Base-by-base conservation (phyloP, 2,888 invertebrate genomes). In the Epirrita christyi region DNA sequence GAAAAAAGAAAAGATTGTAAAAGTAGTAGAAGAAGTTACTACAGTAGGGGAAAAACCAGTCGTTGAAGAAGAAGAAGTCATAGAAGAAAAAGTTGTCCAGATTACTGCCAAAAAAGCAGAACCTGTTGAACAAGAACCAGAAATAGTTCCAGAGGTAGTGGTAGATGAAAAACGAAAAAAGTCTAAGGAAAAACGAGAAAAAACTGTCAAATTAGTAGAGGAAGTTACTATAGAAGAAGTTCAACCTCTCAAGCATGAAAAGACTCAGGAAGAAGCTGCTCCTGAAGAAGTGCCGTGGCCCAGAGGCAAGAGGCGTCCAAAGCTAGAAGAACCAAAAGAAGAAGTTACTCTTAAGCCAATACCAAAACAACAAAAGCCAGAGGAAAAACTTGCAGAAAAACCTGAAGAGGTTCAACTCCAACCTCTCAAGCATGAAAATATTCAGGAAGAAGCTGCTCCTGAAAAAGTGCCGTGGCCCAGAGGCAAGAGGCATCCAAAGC, bases 211-310 rank as follows among this genome's bases (percentile, higher is more conserved):
- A 62, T 73, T 54, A 58, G 64, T 45, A 8, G 80, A 76, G 42
- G 79, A 84, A 48, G 83, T 73, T 0, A 38, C 36, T 8, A n/a
- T 61, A 21, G 68, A 55, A 38, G n/a, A n/a, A n/a, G n/a, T n/a
- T n/a, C n/a, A 88, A 57, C 84, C 89, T 59, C 37, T 74, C 13
- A 75, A 72, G 52, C 75, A 75, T 71, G 76, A 61, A 67, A 81
- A 65, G 66, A 78, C 81, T 13, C 42, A 81, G 37, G 93, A 93
- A 75, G 86, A 92, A 58, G 84, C 61, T 13, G 62, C 62, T 49
- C 61, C 74, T 1, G 83, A 82, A 21, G 83, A 70, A 40, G 8
- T 28, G 0, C 59, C 52, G 27, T 86, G 61, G 85, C 62, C 66
- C 5, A 72, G 63, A n/a, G 69, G 69, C 29, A 80, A 69, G 43